phyloP scores from a whole-genome alignment of 2,797 vertebrate genomes.

The Melanotaenia parkinsoni region DNA sequence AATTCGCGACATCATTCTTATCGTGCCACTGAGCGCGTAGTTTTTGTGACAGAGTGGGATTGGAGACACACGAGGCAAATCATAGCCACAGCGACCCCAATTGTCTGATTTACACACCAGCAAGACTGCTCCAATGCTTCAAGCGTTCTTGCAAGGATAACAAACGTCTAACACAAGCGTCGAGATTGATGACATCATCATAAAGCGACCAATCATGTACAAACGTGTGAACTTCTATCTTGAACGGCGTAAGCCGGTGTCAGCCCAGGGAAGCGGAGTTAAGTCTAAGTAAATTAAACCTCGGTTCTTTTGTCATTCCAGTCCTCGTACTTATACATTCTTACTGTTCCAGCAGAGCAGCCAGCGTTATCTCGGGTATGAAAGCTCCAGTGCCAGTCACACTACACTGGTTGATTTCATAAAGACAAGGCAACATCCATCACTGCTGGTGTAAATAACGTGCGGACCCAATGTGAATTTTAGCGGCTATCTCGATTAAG shows the following conservation, averaged over 20 bases:
- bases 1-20: neutral
- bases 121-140: neutral
- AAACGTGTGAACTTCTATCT: fast-evolving
- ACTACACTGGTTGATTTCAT: neutral
- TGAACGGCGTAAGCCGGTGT: neutral
- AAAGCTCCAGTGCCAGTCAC: fast-evolving
- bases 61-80: neutral
- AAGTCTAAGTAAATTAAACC: too few species aligned
- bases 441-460: fast-evolving
- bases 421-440: neutral
- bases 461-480: slow-evolving; percentile 29
- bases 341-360: fast-evolving
- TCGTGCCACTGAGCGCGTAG: neutral
- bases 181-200: slow-evolving; percentile 27
- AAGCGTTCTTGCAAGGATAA: slow-evolving; percentile 16
- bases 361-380: fast-evolving
- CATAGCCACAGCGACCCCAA: neutral
- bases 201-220: neutral
- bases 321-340: neutral
- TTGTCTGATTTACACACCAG: neutral
- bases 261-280: fast-evolving
- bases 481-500: slow-evolving; percentile 29
- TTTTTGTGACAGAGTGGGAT: too few species aligned
- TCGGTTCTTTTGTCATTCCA: neutral
- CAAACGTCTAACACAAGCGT: slow-evolving; percentile 11